Base-by-base conservation (phyloP, 2,113 vertebrate species). In the Mesoclemmys tuberculata region DNA sequence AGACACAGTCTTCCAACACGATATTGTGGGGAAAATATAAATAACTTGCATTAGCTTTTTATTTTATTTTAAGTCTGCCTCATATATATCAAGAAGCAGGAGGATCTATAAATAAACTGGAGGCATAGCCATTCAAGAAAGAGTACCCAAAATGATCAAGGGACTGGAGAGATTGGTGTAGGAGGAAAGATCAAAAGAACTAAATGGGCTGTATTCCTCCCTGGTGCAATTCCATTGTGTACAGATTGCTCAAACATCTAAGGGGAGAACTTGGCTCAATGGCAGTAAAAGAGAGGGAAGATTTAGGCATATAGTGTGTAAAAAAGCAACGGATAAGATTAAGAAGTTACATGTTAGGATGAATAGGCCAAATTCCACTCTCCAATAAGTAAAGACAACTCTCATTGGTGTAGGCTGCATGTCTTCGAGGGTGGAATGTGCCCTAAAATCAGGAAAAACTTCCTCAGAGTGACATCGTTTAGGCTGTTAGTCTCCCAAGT, bases 151-250 rank as follows among this genome's bases (percentile, higher is more conserved):
- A 80, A 74, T 83, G 48, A 71, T 74, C 82, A 88, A 84, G 85
- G 51, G 46, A 81, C 35, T 91, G 81, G 52, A 88, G 68, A 90
- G 54, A 31, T n/a, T 64, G 58, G 44, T 91, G n/a, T 93, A 54
- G 79, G 89, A 88, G 71, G 84, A 90, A 92, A 61, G 22, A 93
- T 78, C 82, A 52, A 94, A 90, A 86, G 9, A 2, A 56, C 75
- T 87, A 87, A 51, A n/a, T 10, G 81, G 91, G 56, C 49, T 86
- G 31, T 2, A 1, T 83, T 87, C 54, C 44, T 24, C 38, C 90
- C 82, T 52, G 78, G 49, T 44, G 74, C 49, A 82, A 83, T 95
- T 95, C 78, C 87, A 96, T 44, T 54, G 90, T 83, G 52, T 46
- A 86, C 58, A 58, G 13, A 88, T 74, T 54, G 85, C 95, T 93